A percentile compares a stretch with the other conserved stretches of the same genome.
phyloP scores from a whole-genome alignment of 2,888 invertebrate species.

The Rapana venosa region DNA sequence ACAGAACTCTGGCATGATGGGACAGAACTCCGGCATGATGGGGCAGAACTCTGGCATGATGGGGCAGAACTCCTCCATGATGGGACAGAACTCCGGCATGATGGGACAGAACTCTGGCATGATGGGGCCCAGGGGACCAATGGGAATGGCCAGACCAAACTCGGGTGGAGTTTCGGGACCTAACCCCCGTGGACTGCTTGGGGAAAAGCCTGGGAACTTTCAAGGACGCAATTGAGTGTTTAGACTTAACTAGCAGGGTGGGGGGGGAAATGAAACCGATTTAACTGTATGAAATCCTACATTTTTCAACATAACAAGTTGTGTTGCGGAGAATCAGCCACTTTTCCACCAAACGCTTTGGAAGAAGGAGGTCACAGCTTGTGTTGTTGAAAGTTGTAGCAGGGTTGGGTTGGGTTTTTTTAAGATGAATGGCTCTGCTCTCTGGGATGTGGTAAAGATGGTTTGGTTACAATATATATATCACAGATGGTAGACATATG shows the following conservation, averaged over 20 bases:
- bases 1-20: not conserved
- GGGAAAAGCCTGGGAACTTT: not conserved
- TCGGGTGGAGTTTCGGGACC: not conserved
- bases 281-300: too few species aligned
- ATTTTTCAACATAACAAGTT: too few species aligned
- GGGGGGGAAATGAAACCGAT: too few species aligned
- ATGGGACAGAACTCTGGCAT: not conserved
- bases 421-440: too few species aligned
- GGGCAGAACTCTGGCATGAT: not conserved
- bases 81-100: not conserved
- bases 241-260: not conserved
- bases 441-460: too few species aligned
- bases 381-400: too few species aligned
- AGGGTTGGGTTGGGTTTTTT: too few species aligned
- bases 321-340: too few species aligned
- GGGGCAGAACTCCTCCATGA: not conserved
- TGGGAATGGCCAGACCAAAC: not conserved
- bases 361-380: too few species aligned
- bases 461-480: too few species aligned
- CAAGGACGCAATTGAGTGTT: not conserved
- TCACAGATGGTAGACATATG: too few species aligned
- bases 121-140: not conserved
- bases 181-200: not conserved
- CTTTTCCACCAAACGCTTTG: too few species aligned
- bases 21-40: not conserved